Percentiles rank a stretch among this genome's conserved stretches.
These are phyloP conservation scores for Hanleya hanleyi DNA, from an alignment of 2,888 invertebrate species.

Conservation along the genomic window DNA sequence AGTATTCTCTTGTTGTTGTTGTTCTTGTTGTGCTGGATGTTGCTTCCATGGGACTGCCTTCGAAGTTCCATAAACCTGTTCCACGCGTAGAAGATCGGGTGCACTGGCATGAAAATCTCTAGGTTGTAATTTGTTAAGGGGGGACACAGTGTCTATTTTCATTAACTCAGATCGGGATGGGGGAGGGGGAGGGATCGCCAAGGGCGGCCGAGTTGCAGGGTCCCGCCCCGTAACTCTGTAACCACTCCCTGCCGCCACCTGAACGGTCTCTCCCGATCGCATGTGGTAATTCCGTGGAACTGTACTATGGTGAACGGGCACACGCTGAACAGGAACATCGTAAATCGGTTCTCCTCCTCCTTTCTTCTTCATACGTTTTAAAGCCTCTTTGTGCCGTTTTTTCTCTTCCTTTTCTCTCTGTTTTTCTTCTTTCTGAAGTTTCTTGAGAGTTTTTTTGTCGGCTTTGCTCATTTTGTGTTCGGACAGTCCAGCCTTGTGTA, in stretches of 20 bases:
- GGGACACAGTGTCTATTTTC: neutral
- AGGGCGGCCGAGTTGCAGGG: neutral
- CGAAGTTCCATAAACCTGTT: constrained; percentile 60
- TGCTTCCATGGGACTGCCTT: too few species aligned
- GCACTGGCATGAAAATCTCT: constrained; percentile 42
- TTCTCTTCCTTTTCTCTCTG: constrained; percentile 53
- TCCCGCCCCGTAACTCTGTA: neutral
- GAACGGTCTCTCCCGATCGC: neutral
- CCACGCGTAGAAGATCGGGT: constrained; percentile 56
- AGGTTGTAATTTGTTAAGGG: neutral
- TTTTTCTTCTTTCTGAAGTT: constrained; percentile 56
- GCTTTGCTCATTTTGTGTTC: constrained; percentile 54
- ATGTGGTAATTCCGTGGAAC: constrained; percentile 50
- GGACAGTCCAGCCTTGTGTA: constrained; percentile 38
- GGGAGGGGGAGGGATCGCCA: neutral
- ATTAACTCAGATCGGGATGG: neutral
- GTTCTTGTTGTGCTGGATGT: too few species aligned
- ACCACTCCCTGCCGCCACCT: neutral
- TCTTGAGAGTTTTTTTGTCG: constrained; percentile 56
- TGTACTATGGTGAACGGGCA: constrained; percentile 38
- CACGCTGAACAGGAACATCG: neutral
- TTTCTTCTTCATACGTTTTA: constrained; percentile 53
- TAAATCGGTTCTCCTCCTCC: neutral
- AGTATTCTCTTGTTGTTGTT: too few species aligned
- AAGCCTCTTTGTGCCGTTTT: constrained; percentile 54